These are phyloP conservation scores for Arctocebus calabarensis DNA, from an alignment of 2,797 vertebrate species.

Conservation along the genomic window DNA sequence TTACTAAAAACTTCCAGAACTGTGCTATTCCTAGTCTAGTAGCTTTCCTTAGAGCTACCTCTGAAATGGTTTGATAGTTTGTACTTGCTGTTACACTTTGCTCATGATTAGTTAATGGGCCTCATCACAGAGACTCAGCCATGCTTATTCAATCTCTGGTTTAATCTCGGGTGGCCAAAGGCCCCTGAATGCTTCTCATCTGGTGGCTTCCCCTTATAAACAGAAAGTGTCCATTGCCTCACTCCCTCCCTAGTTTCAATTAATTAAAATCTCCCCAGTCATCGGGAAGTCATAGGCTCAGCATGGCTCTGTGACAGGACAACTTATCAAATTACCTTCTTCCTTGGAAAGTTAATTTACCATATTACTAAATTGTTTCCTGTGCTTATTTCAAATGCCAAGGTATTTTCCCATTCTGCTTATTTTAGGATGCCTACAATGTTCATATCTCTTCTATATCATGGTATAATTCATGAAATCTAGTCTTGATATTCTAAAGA, in stretches of 20 bases:
- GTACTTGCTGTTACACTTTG: not conserved
- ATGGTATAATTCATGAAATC: not conserved
- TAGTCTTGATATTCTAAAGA: constrained; percentile 9
- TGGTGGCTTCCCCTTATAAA: not conserved
- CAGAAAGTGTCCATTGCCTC: not conserved
- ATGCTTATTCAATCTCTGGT: not conserved
- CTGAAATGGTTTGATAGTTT: not conserved
- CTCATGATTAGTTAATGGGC: not conserved
- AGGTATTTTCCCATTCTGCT: not conserved
- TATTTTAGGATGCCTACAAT: not conserved
- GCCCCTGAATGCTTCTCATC: not conserved
- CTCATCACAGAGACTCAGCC: not conserved
- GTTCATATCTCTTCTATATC: not conserved
- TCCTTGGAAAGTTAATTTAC: constrained; percentile 35
- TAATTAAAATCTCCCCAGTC: constrained; percentile 45
- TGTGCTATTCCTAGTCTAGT: not conserved
- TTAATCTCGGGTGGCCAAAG: not conserved
- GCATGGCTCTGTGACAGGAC: not conserved
- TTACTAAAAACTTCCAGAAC: not conserved
- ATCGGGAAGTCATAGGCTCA: constrained; percentile 39
- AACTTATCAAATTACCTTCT: constrained; percentile 13
- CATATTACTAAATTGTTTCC: constrained; percentile 45
- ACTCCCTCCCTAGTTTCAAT: constrained; percentile 43
- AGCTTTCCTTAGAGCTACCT: not conserved
- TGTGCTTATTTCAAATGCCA: constrained; percentile 29